A percentile compares a stretch with the other conserved stretches of the same genome.
Evolutionary conservation across 2,113 vertebrate species (phyloP).

Genomic region (Rhynchomys soricoides): DNA sequence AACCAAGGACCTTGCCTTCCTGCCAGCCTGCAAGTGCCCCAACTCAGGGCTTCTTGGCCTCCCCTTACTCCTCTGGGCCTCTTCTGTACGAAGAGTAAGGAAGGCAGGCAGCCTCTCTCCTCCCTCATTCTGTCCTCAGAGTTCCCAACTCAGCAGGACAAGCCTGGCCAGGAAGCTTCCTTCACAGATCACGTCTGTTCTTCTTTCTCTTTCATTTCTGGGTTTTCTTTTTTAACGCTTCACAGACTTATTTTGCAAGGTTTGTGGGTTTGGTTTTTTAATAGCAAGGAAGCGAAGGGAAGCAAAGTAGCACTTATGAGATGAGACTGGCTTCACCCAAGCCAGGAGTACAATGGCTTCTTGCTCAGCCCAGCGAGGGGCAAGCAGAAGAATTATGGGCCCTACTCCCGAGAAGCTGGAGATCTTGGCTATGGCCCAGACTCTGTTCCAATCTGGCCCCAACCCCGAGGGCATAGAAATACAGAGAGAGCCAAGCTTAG

Average conservation of each 20-base stretch:
- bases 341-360: slow-evolving; percentile 54
- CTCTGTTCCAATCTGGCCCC: not conserved
- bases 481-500: not conserved
- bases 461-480: not conserved
- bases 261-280: not conserved
- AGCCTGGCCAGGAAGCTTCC: slow-evolving; percentile 69
- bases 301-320: slow-evolving; percentile 67
- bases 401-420: slow-evolving; percentile 49
- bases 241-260: slow-evolving; percentile 67
- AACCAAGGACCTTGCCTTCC: slow-evolving; percentile 92
- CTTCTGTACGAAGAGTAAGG: not conserved
- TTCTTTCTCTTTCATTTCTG: slow-evolving; percentile 55
- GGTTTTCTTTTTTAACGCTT: slow-evolving; percentile 54
- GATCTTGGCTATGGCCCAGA: not conserved
- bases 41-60: slow-evolving; percentile 71
- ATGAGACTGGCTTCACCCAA: slow-evolving; percentile 73
- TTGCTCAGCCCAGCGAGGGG: not conserved
- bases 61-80: slow-evolving; percentile 29
- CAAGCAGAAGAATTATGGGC: slow-evolving; percentile 61
- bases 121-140: slow-evolving; percentile 74
- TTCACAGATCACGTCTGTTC: slow-evolving; percentile 76
- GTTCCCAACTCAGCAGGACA: slow-evolving; percentile 81
- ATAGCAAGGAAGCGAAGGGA: not conserved
- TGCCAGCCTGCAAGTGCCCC: slow-evolving; percentile 63
- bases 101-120: not conserved